phyloP scores from a whole-genome alignment of 2,797 vertebrate species.

The Notolabrus celidotus region DNA sequence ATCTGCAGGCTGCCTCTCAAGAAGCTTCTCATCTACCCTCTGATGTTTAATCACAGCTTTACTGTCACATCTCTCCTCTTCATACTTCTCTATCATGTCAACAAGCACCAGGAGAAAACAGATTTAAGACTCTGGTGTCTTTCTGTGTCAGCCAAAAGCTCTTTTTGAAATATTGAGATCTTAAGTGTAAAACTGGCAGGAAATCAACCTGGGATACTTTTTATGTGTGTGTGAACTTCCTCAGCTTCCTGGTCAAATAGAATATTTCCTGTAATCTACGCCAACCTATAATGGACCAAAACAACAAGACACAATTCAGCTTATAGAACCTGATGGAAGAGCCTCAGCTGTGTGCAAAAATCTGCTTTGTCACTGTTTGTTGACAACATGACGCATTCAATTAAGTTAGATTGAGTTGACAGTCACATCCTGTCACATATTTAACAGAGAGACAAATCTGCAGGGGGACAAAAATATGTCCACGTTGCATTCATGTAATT shows the following conservation, averaged over 20 bases:
- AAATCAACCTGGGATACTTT: conserved; percentile 28
- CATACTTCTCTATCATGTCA: conserved; percentile 26
- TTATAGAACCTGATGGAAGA: background rate
- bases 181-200: conserved; percentile 14
- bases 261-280: background rate
- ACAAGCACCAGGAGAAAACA: conserved; percentile 46
- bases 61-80: conserved; percentile 46
- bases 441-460: conserved; percentile 18
- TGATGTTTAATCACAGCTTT: conserved; percentile 54
- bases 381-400: background rate
- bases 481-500: background rate
- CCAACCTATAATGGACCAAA: background rate
- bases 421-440: conserved; percentile 4
- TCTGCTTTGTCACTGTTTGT: conserved; percentile 4
- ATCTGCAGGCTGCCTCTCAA: conserved; percentile 46
- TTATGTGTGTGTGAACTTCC: conserved; percentile 15
- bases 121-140: conserved; percentile 36
- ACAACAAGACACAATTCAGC: background rate
- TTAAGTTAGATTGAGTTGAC: background rate
- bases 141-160: conserved; percentile 36
- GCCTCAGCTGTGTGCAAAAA: background rate
- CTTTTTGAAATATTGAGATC: conserved; percentile 40
- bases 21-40: conserved; percentile 40
- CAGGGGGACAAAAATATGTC: conserved; percentile 2
- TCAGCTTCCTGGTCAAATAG: conserved; percentile 13